Evolutionary conservation across 92 coral and sea anemone species (phyloP), one percentile per base, ranked within the genome.

Genomic region (Pocillopora grandis): DNA sequence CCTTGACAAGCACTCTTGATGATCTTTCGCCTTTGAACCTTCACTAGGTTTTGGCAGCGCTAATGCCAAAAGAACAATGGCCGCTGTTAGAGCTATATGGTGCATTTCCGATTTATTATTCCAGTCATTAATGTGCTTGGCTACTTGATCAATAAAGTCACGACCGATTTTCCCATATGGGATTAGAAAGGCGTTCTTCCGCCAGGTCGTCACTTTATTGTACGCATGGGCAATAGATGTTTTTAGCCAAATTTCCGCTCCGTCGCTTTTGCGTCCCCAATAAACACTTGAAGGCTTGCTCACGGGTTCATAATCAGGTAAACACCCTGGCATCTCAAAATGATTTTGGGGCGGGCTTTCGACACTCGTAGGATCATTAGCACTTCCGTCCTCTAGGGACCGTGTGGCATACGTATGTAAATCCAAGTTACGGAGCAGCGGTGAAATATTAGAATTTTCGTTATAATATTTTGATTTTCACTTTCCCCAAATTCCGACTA

Each of bases 181-280:
- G 86, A 71, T 61, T 31, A 71, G 76, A 66, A 81, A 81, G 64
- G 85, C 69, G 71, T 80, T 80, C 37, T 80, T 80, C 75, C 84
- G 76, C 76, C 84, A 80, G 31, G 65, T 68, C 62, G 66, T 68
- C 52, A 80, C 58, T 75, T 80, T 76, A 75, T 80, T 80, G 69
- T 68, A 68, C 42, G 85, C 85, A 71, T 81, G 56, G 64, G 37
- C 49, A 67, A 81, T 82, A 71, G n/a, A 8, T 68, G 77, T 37
- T 20, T 77, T 76, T 36, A 88, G 59, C 12, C 68, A 66, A 67
- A 83, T 70, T 71, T 36, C 76, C 23, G 70, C 57, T 23, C 75
- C 83, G 10, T 89, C 86, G n/a, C 70, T 65, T 58, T 65, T 71
- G 15, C 77, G 77, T 21, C 90, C 86, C 82, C 90, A 87, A 58